phyloP scores from a whole-genome alignment of 2,888 invertebrate species.

The Tetrapedia diversipes region DNA sequence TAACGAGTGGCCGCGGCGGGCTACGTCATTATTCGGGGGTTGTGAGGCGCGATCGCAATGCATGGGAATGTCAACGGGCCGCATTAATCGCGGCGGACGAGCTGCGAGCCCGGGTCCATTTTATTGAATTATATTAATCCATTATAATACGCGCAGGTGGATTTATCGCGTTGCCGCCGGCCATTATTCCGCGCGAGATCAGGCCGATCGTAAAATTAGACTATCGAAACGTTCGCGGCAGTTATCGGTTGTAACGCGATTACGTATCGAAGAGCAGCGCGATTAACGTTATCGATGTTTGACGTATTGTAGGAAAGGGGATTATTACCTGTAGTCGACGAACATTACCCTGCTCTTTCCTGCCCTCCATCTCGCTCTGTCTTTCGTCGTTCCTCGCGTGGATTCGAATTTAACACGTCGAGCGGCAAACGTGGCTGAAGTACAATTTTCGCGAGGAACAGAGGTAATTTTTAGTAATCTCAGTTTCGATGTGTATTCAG shows the following conservation, averaged over 20 bases:
- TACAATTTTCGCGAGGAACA: too few relatives aligned
- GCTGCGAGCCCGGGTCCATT: slow-evolving; percentile 38
- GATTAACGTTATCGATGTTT: slow-evolving; percentile 60
- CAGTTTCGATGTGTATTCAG: too few relatives aligned
- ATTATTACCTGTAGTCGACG: slow-evolving; percentile 46
- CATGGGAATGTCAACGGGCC: slow-evolving; percentile 61
- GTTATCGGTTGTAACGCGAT: slow-evolving; percentile 52
- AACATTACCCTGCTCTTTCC: slow-evolving; percentile 28
- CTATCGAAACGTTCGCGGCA: slow-evolving; percentile 53
- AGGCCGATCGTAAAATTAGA: slow-evolving; percentile 51
- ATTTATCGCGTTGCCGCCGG: slow-evolving; percentile 48
- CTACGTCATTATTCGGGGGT: slow-evolving; percentile 47
- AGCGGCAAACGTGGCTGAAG: too few relatives aligned
- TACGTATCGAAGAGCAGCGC: slow-evolving; percentile 49
- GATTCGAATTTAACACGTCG: not conserved
- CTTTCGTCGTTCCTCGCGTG: not conserved
- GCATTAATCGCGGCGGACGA: slow-evolving; percentile 56
- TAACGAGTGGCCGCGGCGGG: slow-evolving; percentile 61
- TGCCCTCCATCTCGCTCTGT: not conserved
- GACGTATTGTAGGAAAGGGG: slow-evolving; percentile 54
- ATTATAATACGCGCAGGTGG: slow-evolving; percentile 51
- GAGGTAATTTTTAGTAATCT: too few relatives aligned
- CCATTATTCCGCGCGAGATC: slow-evolving; percentile 49
- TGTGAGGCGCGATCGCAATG: slow-evolving; percentile 44
- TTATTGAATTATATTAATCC: slow-evolving; percentile 65